phyloP scores from a whole-genome alignment of 2,113 vertebrate species.

The Varanus komodoensis region DNA sequence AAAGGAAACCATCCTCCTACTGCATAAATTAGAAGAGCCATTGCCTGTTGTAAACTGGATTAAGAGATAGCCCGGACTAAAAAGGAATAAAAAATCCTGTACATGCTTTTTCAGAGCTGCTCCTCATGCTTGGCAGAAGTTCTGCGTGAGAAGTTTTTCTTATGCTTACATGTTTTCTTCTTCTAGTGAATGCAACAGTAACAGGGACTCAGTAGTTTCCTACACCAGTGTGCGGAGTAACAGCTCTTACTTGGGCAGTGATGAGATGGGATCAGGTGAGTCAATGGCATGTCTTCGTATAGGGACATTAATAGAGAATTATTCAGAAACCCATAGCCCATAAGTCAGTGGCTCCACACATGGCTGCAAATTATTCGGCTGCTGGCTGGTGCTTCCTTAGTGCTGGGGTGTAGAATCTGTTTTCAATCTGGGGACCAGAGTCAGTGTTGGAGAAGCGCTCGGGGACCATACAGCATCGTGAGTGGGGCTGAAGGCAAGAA shows the following conservation, averaged over 20 bases:
- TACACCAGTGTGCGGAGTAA: slow-evolving; percentile 97
- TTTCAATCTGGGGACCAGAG: no score
- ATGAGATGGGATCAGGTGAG: slow-evolving; percentile 99
- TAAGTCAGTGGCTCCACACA: neutral
- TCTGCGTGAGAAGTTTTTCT: neutral
- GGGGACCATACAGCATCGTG: no score
- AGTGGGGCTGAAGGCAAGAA: no score
- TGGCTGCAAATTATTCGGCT: neutral
- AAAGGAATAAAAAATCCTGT: neutral
- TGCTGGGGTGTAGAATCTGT: no score
- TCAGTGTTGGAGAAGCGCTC: no score
- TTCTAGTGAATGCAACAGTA: slow-evolving; percentile 95
- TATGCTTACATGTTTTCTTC: neutral
- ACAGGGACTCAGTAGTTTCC: slow-evolving; percentile 95
- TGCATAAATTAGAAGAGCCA: neutral
- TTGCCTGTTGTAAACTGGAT: neutral
- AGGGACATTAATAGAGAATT: neutral
- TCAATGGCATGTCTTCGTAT: rapidly evolving
- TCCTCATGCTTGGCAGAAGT: neutral
- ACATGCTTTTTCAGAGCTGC: neutral
- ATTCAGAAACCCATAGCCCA: neutral
- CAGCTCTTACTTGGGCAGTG: slow-evolving; percentile 96
- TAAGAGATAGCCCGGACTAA: neutral
- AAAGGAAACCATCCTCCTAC: neutral
- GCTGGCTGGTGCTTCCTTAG: neutral